Conservation (phyloP, 92 coral and sea anemone species). For the Pocillopora meandrina region DNA sequence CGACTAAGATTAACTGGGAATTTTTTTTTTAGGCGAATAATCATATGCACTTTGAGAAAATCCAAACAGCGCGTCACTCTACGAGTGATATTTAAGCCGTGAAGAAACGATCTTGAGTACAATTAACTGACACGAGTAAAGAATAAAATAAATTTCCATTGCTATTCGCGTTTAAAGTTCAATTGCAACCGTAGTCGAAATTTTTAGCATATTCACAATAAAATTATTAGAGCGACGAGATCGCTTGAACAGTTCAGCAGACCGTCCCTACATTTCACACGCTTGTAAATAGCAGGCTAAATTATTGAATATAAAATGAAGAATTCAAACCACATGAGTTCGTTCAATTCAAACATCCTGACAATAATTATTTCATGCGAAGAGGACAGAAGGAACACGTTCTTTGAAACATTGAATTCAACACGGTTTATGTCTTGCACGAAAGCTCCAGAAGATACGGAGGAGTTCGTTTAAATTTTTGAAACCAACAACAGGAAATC, state of each 20-base stretch:
- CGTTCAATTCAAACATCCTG: background rate
- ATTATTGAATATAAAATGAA: constrained; percentile 35
- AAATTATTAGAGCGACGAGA: background rate
- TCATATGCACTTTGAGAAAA: constrained; percentile 39
- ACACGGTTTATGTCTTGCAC: background rate
- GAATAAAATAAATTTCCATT: too few relatives aligned
- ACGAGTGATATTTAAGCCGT: background rate
- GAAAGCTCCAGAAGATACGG: constrained; percentile 33
- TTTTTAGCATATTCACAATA: background rate
- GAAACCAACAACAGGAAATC: constrained; percentile 2
- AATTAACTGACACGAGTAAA: background rate
- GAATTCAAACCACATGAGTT: constrained; percentile 17
- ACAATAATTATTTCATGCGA: background rate
- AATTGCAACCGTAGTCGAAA: background rate
- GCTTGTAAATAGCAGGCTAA: constrained; percentile 24
- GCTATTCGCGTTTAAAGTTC: too few relatives aligned
- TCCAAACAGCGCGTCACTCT: background rate
- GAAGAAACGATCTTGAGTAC: background rate
- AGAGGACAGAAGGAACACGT: background rate
- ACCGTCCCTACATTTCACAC: background rate
- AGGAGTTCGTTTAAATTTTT: background rate
- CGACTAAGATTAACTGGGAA: background rate
- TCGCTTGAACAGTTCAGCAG: background rate
- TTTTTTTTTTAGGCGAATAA: background rate
- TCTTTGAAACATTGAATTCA: background rate